phyloP scores from a whole-genome alignment of 2,888 invertebrate species.

The Oegoconia quadripuncta region DNA sequence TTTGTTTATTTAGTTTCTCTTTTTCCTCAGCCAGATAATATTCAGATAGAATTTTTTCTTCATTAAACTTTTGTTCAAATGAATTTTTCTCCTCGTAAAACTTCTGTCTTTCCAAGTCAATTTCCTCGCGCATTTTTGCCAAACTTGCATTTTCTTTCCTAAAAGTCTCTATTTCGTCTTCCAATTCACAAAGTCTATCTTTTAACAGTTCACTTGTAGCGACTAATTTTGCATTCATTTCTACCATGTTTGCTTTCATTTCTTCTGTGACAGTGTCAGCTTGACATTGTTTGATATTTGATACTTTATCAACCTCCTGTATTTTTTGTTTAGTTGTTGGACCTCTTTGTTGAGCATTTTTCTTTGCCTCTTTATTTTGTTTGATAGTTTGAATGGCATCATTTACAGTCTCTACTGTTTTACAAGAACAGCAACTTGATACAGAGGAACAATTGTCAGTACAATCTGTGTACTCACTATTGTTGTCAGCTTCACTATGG shows the following conservation, averaged over 20 bases:
- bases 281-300: slow-evolving; percentile 33
- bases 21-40: slow-evolving; percentile 84
- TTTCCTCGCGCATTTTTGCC: slow-evolving; percentile 77
- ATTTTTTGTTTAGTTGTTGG: slow-evolving; percentile 22
- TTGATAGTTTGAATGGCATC: slow-evolving; percentile 13
- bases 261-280: slow-evolving; percentile 46
- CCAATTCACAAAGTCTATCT: slow-evolving; percentile 81
- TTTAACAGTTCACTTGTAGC: slow-evolving; percentile 80
- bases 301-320: slow-evolving; percentile 34
- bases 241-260: slow-evolving; percentile 58
- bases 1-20: slow-evolving; percentile 83
- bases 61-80: slow-evolving; percentile 80
- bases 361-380: slow-evolving; percentile 23
- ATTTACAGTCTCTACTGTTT: slow-evolving; percentile 42
- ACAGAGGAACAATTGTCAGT: slow-evolving; percentile 52
- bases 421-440: slow-evolving; percentile 65
- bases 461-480: slow-evolving; percentile 55
- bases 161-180: slow-evolving; percentile 80
- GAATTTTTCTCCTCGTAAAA: slow-evolving; percentile 80
- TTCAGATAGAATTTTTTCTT: slow-evolving; percentile 82
- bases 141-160: slow-evolving; percentile 70
- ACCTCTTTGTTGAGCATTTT: slow-evolving; percentile 24
- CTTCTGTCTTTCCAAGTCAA: slow-evolving; percentile 81
- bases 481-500: slow-evolving; percentile 48
- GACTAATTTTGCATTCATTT: slow-evolving; percentile 69